phyloP scores from a whole-genome alignment of 1,140 invertebrate species.

The Adoxophyes honmai region DNA sequence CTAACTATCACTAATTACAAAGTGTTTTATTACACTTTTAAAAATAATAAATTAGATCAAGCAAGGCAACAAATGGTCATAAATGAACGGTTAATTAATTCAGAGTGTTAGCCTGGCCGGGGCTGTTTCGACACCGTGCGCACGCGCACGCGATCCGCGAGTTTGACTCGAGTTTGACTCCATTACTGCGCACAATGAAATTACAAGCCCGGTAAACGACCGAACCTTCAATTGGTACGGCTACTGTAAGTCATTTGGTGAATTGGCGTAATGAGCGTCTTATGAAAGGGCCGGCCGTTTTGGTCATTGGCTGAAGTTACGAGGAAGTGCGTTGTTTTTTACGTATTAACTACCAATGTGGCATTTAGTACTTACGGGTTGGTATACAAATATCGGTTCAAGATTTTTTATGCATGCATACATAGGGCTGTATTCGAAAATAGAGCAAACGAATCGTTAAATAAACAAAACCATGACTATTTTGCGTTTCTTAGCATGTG shows the following conservation, averaged over 20 bases:
- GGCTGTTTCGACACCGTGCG: conserved; percentile 12
- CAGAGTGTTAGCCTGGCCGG: not conserved
- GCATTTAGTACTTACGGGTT: no score
- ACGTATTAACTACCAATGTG: no score
- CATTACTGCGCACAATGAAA: not conserved
- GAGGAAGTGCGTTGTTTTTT: no score
- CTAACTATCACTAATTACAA: no score
- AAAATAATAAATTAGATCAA: conserved; percentile 6
- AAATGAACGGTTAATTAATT: conserved; percentile 9
- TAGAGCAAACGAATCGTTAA: no score
- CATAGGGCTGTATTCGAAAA: no score
- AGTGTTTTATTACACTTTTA: not conserved
- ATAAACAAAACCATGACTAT: no score
- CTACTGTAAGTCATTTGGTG: not conserved
- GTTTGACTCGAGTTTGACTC: conserved; percentile 24
- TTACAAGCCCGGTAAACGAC: not conserved
- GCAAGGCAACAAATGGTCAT: conserved; percentile 1
- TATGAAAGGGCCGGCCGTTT: not conserved
- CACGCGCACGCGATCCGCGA: conserved; percentile 33
- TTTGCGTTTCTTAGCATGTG: no score
- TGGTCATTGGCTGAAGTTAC: no score
- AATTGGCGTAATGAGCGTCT: not conserved
- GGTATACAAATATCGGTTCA: no score
- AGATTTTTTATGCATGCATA: no score
- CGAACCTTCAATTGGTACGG: not conserved